A percentile compares a stretch with the other conserved stretches of the same genome.
Conservation (phyloP, 2,888 invertebrate genomes). For the Sesia bembeciformis region DNA sequence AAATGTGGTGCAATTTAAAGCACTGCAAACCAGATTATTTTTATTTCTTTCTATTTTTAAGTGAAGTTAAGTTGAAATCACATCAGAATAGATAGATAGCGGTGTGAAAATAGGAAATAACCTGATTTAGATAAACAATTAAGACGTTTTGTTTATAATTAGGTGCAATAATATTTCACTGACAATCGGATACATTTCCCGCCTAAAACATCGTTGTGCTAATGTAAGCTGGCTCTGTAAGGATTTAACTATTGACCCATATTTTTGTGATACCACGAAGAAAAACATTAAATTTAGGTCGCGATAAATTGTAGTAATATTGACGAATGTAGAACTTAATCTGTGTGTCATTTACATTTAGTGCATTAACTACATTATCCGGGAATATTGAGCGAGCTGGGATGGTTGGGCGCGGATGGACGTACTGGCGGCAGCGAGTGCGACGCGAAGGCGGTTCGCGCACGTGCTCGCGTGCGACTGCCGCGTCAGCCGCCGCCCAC, state of each 20-base stretch:
- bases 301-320: too few species aligned
- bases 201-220: constrained; percentile 52
- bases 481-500: constrained; percentile 41
- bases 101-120: too few species aligned
- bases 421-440: constrained; percentile 18
- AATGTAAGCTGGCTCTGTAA: constrained; percentile 56
- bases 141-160: too few species aligned
- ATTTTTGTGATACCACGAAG: constrained; percentile 31
- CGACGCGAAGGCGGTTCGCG: constrained; percentile 53
- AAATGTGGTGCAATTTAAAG: too few species aligned
- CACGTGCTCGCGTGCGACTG: constrained; percentile 68
- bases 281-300: not conserved
- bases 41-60: too few species aligned
- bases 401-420: constrained; percentile 28
- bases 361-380: not conserved
- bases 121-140: too few species aligned
- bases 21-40: too few species aligned
- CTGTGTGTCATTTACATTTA: not conserved
- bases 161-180: not conserved
- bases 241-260: constrained; percentile 57
- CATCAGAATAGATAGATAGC: too few species aligned
- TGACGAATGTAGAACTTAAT: too few species aligned
- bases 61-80: too few species aligned
- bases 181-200: constrained; percentile 34
- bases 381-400: constrained; percentile 47